A percentile compares a stretch with the other conserved stretches of the same genome.
phyloP scores from a whole-genome alignment of 2,113 vertebrate genomes.

The Sceloporus tristichus region DNA sequence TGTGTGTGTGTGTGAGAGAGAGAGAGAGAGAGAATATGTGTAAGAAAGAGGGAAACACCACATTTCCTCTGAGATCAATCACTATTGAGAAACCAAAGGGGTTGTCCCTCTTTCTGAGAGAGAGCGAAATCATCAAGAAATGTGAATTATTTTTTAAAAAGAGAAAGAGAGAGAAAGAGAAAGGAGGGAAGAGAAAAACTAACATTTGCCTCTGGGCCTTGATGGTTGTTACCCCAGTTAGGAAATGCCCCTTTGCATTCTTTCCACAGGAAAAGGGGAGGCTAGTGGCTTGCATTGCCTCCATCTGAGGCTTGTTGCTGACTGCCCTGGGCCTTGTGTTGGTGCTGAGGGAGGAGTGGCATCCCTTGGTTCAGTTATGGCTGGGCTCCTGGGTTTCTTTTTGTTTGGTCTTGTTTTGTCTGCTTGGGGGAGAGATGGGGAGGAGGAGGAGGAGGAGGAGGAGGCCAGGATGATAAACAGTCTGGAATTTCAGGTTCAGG shows the following conservation, averaged over 20 bases:
- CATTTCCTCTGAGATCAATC: conserved; percentile 60
- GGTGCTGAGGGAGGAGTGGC: conserved; percentile 13
- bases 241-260: conserved; percentile 70
- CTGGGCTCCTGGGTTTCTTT: conserved; percentile 21
- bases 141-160: conserved; percentile 70
- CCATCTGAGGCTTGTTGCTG: background rate
- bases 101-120: conserved; percentile 42
- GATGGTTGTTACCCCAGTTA: conserved; percentile 37
- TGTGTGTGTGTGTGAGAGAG: background rate
- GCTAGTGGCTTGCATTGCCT: conserved; percentile 14
- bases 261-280: conserved; percentile 2
- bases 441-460: no score
- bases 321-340: conserved; percentile 3
- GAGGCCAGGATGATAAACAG: conserved; percentile 41
- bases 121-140: conserved; percentile 66
- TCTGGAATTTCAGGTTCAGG: conserved; percentile 73
- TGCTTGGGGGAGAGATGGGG: conserved; percentile 1
- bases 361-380: conserved; percentile 49
- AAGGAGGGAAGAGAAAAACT: background rate
- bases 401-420: conserved; percentile 54
- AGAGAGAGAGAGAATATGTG: no score
- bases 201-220: conserved; percentile 65
- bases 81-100: conserved; percentile 52
- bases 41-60: background rate
- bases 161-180: conserved; percentile 49